Evolutionary conservation across 2,113 vertebrate genomes (phyloP), one percentile per base, ranked within the genome.

Genomic region (Petaurus breviceps): DNA sequence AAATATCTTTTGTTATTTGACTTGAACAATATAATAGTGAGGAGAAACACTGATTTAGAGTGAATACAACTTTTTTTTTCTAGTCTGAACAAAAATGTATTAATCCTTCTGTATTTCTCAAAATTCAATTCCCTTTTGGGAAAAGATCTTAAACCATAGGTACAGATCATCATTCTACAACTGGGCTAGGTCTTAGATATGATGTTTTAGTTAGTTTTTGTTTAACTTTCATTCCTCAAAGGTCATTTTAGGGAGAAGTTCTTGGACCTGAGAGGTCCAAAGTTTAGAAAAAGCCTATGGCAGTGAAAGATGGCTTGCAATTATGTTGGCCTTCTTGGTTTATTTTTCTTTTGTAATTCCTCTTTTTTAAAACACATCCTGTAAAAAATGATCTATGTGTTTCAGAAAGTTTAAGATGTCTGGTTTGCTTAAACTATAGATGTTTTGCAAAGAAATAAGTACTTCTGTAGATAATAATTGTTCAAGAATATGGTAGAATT

Each of bases 1-100:
- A 57, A 93, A 28, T 91, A 89, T 93, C 52, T 92, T 94, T 96
- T 49, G 91, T 49, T 96, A 95, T 97, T 96, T 90, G 91, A 92
- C 93, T 90, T 91, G 55, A 53, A 77, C n/a, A 91, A 97, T 26
- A 37, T 55, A 16, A 3, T 95, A 14, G 51, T 77, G 68, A 95
- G 92, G 93, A 47, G 55, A 95, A 96, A 96, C 93, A 23, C 26
- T 95, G 47, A 96, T 2, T 12, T 51, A 96, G 7, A 16, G 24
- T 61, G 93, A 97, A 91, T 1, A n/a, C 0, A 6, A 49, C n/a
- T n/a, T n/a, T 54, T 0, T 96, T 98, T 91, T 95, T 94, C 43
- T 95, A 24, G 6, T 54, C n/a, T 19, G 49, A 91, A 92, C 50
- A 89, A 92, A 92, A 92, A 55, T 95, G 47, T 26, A 89, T 93